Conservation (phyloP, 2,888 invertebrate genomes). For the Eupithecia pulchellata region DNA sequence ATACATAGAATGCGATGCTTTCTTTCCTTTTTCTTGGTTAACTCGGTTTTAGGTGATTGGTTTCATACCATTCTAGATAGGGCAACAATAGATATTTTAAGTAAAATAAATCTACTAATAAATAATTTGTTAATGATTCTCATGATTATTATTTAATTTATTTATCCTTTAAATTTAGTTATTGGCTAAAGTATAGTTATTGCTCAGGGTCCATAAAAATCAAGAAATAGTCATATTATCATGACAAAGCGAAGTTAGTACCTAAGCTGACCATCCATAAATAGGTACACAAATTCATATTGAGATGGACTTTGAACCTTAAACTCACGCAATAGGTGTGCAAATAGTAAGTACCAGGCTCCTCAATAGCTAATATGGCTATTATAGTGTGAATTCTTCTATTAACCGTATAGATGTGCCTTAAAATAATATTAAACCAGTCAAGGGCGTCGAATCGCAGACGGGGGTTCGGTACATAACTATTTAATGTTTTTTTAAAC, state of each 20-base stretch:
- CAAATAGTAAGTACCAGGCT: neutral
- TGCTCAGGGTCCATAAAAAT: neutral
- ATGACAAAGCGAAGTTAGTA: neutral
- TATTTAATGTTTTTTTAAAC: too few relatives aligned
- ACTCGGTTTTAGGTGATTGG: neutral
- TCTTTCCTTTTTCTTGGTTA: neutral
- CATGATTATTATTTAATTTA: too few relatives aligned
- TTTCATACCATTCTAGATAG: neutral
- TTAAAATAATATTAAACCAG: conserved; percentile 1
- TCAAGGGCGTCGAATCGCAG: too few relatives aligned
- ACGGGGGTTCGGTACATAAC: too few relatives aligned
- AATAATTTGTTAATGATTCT: neutral
- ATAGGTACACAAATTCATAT: neutral
- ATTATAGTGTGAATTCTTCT: neutral
- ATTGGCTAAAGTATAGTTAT: neutral
- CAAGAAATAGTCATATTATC: neutral
- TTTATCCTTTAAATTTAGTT: neutral
- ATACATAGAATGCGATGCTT: too few relatives aligned
- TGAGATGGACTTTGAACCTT: neutral
- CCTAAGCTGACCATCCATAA: neutral
- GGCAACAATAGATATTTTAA: neutral
- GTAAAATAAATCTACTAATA: neutral
- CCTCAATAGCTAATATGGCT: neutral
- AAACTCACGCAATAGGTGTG: neutral
- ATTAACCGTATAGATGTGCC: conserved; percentile 7